Evolutionary conservation across 2,797 vertebrate genomes (phyloP).

Genomic region (Sandelia bainsii): DNA sequence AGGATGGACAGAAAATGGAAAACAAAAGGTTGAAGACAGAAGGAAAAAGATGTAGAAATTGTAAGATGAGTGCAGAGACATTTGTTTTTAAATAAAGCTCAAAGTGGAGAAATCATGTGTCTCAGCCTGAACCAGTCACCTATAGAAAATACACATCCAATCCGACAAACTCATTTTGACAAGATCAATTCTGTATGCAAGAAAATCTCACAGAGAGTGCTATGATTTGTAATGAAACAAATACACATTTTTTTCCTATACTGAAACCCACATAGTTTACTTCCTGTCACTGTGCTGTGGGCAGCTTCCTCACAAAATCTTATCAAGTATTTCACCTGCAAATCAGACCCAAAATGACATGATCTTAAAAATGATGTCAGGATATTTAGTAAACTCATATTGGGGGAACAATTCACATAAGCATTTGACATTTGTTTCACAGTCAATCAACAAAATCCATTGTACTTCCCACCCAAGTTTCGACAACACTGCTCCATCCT

Average conservation of each 20-base stretch:
- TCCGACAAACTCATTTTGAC: conserved; percentile 3
- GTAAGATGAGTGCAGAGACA: conserved; percentile 30
- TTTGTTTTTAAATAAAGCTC: conserved; percentile 21
- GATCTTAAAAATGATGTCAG: background rate
- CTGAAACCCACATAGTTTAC: background rate
- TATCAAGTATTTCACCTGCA: conserved; percentile 8
- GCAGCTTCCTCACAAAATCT: conserved; percentile 2
- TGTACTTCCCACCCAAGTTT: conserved; percentile 19
- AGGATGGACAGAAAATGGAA: conserved; percentile 41
- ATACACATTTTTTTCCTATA: background rate
- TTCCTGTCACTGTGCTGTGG: background rate
- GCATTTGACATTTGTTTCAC: conserved; percentile 52
- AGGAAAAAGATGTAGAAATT: conserved; percentile 12
- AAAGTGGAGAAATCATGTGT: conserved; percentile 7
- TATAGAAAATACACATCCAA: background rate
- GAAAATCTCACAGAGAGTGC: conserved; percentile 1
- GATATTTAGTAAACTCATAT: conserved; percentile 13
- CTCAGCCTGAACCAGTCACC: conserved; percentile 9
- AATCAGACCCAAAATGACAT: conserved; percentile 20
- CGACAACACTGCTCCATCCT: conserved; percentile 8
- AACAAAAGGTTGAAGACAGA: conserved; percentile 26
- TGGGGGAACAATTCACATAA: conserved; percentile 33
- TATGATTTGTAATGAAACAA: conserved; percentile 13
- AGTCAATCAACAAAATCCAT: conserved; percentile 36
- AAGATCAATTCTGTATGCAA: conserved; percentile 10